Evolutionary conservation across 2,113 vertebrate species (phyloP).

Genomic region (Scopus umbretta): DNA sequence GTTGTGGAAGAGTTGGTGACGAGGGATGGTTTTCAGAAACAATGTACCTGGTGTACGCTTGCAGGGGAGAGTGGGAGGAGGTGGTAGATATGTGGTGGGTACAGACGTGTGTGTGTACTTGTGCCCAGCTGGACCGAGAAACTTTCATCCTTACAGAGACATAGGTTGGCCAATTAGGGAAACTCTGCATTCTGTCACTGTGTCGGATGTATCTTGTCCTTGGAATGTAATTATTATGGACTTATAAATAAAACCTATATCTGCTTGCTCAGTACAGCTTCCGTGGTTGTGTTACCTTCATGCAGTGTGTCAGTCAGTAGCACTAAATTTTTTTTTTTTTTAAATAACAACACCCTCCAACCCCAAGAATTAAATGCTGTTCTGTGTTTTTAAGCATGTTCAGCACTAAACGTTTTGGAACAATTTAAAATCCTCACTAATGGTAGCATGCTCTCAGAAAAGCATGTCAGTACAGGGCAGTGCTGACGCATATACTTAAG

Average conservation of each 20-base stretch:
- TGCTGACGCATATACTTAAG: not conserved
- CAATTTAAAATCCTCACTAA: not conserved
- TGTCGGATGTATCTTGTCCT: not conserved
- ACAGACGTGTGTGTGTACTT: not conserved
- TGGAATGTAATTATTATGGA: not conserved
- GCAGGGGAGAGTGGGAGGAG: not conserved
- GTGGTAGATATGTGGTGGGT: accelerated
- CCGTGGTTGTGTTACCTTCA: not conserved
- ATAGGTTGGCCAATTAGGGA: not conserved
- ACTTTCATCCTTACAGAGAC: not conserved
- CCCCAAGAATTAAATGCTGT: not conserved
- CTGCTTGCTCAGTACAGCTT: not conserved
- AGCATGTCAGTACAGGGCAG: not conserved
- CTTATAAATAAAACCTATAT: not conserved
- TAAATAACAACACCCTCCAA: not conserved
- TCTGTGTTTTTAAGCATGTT: not conserved
- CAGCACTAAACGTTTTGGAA: not conserved
- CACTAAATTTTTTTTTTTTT: not conserved
- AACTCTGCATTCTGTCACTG: not conserved
- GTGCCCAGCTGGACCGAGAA: not conserved
- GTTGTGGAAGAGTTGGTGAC: not conserved
- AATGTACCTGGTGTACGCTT: not conserved
- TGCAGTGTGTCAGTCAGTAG: not conserved
- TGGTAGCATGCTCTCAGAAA: not conserved
- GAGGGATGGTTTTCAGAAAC: not conserved